A percentile compares a stretch with the other conserved stretches of the same genome.
Evolutionary conservation across 1,140 invertebrate species (phyloP).

Genomic region (Hycleus cichorii): DNA sequence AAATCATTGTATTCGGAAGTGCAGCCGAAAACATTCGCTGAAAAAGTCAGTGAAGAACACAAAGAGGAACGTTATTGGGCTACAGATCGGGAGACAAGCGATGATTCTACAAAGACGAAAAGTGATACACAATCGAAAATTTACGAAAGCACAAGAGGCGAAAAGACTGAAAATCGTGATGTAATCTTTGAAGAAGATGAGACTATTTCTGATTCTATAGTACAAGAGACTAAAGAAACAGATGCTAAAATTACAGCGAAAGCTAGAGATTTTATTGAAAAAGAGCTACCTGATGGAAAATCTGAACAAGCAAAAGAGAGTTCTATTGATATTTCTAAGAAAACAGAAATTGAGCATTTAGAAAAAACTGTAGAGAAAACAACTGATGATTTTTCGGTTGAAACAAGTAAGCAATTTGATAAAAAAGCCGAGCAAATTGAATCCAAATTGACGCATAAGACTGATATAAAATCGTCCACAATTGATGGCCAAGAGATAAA

Average conservation of each 20-base stretch:
- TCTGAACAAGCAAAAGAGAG: slow-evolving; percentile 8
- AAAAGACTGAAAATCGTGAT: slow-evolving; percentile 29
- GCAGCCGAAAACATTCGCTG: slow-evolving; percentile 21
- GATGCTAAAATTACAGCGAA: slow-evolving; percentile 23
- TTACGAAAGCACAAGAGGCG: slow-evolving; percentile 4
- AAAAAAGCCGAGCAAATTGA: not conserved
- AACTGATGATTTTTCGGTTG: not conserved
- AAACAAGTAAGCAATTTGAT: not conserved
- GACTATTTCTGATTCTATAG: slow-evolving; percentile 23
- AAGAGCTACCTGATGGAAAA: not conserved
- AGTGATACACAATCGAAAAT: not conserved
- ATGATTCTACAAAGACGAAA: slow-evolving; percentile 15
- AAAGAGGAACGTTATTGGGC: slow-evolving; percentile 18
- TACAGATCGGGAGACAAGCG: slow-evolving; percentile 33
- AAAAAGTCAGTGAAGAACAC: slow-evolving; percentile 33
- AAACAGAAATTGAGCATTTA: not conserved
- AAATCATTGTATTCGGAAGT: slow-evolving; percentile 36
- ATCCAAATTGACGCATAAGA: not conserved
- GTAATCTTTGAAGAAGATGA: slow-evolving; percentile 35
- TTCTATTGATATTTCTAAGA: not conserved
- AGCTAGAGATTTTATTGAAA: not conserved
- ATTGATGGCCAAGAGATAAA: not conserved
- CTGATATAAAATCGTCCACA: not conserved
- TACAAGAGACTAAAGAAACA: slow-evolving; percentile 31
- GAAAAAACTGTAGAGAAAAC: not conserved